Conservation (phyloP, 1,140 invertebrate genomes). For the Brevipalpus yothersi region DNA sequence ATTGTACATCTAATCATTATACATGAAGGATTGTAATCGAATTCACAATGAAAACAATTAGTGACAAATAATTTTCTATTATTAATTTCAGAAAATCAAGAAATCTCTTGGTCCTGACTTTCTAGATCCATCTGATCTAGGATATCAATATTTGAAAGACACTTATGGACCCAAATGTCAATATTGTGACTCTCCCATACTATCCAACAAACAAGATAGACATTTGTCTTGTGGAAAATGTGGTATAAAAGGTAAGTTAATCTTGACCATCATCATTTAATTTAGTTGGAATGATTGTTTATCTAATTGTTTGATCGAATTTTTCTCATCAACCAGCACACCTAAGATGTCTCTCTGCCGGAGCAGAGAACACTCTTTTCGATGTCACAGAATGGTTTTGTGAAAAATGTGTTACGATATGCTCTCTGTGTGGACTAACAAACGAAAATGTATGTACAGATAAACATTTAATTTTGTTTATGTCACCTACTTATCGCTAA, state of each 20-base stretch:
- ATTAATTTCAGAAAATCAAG: constrained; percentile 6
- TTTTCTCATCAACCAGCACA: background rate
- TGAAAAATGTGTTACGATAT: background rate
- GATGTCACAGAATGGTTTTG: background rate
- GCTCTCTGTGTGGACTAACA: background rate
- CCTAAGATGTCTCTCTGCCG: background rate
- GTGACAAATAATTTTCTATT: no score
- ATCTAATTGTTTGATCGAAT: no score
- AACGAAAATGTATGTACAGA: background rate
- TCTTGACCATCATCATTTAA: background rate
- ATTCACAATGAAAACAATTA: no score
- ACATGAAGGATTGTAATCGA: no score
- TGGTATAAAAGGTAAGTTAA: background rate
- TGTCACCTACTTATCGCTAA: background rate
- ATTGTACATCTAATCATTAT: no score
- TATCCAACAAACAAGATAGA: background rate
- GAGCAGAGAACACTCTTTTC: background rate
- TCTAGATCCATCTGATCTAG: constrained; percentile 7
- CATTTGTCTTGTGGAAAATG: background rate
- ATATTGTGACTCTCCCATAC: background rate
- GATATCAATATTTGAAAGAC: constrained; percentile 1
- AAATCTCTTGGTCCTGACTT: constrained; percentile 10
- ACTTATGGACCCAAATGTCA: constrained; percentile 4
- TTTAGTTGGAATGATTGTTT: no score
- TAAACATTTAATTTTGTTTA: background rate